Conservation (phyloP, 2,888 invertebrate species). For the Scaptomyza cyrtandrae region DNA sequence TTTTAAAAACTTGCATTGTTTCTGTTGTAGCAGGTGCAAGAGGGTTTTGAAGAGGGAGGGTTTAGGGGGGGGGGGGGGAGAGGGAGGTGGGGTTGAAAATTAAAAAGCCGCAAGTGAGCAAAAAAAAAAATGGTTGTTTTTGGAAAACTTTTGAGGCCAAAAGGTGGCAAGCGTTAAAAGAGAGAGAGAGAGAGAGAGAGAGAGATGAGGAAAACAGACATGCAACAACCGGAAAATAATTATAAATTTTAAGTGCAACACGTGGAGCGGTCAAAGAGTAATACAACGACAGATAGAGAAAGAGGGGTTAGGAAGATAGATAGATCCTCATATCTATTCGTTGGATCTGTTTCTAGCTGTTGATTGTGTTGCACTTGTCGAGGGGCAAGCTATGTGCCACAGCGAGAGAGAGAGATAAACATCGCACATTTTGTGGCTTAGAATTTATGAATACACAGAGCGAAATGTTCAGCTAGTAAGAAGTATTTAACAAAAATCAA, state of each 20-base stretch:
- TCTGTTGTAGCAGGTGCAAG: conserved; percentile 29
- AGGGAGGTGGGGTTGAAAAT: conserved; percentile 27
- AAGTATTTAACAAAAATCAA: no score
- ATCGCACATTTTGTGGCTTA: conserved; percentile 70
- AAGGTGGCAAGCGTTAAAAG: conserved; percentile 21
- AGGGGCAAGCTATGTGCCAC: background rate
- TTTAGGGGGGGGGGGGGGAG: no score
- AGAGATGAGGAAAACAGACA: conserved; percentile 20
- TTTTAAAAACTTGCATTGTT: conserved; percentile 73
- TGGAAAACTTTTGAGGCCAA: conserved; percentile 27
- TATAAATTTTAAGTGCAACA: conserved; percentile 67
- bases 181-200: no score
- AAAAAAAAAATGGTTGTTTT: conserved; percentile 25
- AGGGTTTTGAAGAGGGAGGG: no score
- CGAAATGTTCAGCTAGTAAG: background rate
- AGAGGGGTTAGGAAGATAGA: background rate
- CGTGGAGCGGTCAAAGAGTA: conserved; percentile 11
- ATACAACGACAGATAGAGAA: background rate
- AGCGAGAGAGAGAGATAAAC: conserved; percentile 65
- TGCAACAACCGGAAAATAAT: conserved; percentile 78
- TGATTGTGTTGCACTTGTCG: background rate
- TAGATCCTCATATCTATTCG: conserved; percentile 19
- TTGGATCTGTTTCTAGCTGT: conserved; percentile 18
- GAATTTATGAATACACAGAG: conserved; percentile 42
- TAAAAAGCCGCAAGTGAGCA: conserved; percentile 57